Conservation (phyloP, 2,888 invertebrate genomes). For the Caenorhabditis parvicauda region DNA sequence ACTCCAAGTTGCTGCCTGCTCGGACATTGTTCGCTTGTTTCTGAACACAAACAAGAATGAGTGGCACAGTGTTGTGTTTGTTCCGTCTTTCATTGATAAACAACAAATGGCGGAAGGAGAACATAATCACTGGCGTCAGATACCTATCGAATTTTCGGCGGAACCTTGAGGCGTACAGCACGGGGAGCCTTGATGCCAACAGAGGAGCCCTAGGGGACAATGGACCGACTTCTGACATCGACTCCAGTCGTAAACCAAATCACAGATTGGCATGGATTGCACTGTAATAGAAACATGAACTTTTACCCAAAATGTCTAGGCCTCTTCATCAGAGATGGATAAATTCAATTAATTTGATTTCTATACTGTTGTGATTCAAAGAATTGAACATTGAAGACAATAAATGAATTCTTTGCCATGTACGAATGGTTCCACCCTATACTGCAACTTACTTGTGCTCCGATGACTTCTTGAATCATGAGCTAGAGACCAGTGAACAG, state of each 20-base stretch:
- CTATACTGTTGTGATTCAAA: too few relatives aligned
- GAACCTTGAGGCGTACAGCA: constrained; percentile 21
- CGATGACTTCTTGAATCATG: background rate
- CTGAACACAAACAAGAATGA: background rate
- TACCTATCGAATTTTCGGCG: background rate
- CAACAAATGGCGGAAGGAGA: too few relatives aligned
- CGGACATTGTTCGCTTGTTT: background rate
- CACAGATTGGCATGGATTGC: constrained; percentile 20
- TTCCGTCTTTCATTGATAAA: too few relatives aligned
- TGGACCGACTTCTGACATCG: constrained; percentile 17
- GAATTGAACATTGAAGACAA: background rate
- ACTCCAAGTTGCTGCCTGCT: constrained; percentile 1
- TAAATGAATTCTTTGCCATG: background rate
- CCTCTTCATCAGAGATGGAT: too few relatives aligned
- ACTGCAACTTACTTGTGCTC: too few relatives aligned
- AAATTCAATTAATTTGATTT: too few relatives aligned
- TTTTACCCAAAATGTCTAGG: too few relatives aligned
- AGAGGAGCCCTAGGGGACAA: constrained; percentile 22
- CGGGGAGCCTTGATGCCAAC: constrained; percentile 17
- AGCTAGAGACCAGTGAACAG: constrained; percentile 3
- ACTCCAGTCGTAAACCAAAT: constrained; percentile 20
- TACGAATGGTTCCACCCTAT: background rate
- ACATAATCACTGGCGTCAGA: too few relatives aligned
- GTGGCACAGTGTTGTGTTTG: too few relatives aligned
- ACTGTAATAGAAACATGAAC: constrained; percentile 5